phyloP scores from a whole-genome alignment of 2,113 vertebrate species.

The Platysteira castanea region DNA sequence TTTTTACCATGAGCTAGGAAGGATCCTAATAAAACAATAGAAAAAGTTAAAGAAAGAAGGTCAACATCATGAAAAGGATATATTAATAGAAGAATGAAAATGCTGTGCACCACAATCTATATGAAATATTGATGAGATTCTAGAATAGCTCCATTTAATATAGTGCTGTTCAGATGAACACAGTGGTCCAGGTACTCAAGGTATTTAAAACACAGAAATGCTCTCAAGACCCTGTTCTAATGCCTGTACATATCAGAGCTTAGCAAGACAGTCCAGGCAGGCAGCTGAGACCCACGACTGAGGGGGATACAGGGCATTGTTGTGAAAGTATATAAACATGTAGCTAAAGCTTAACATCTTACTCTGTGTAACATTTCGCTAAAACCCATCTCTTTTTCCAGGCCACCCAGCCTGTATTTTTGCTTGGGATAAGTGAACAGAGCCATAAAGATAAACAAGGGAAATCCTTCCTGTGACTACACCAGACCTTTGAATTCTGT shows the following conservation, averaged over 20 bases:
- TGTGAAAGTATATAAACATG: not conserved
- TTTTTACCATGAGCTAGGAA: not conserved
- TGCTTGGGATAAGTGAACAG: not conserved
- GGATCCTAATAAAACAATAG: not conserved
- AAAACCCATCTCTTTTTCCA: not conserved
- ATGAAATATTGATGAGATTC: not conserved
- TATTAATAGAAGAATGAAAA: not conserved
- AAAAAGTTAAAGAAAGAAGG: not conserved
- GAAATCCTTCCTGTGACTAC: not conserved
- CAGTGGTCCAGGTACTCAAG: not conserved
- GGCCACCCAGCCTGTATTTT: not conserved
- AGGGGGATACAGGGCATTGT: not conserved
- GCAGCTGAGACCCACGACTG: not conserved
- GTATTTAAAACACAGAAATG: not conserved
- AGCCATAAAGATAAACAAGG: not conserved
- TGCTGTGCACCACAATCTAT: not conserved
- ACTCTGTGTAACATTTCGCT: not conserved
- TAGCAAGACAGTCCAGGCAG: not conserved
- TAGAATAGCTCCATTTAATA: not conserved
- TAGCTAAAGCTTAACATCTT: not conserved
- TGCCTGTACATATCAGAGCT: not conserved
- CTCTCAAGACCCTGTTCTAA: not conserved
- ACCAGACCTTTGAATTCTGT: not conserved
- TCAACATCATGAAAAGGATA: not conserved
- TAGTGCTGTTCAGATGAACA: not conserved